A percentile compares a stretch with the other conserved stretches of the same genome.
Conservation (phyloP, 2,797 vertebrate genomes). For the Poeciliopsis paucimaculata region DNA sequence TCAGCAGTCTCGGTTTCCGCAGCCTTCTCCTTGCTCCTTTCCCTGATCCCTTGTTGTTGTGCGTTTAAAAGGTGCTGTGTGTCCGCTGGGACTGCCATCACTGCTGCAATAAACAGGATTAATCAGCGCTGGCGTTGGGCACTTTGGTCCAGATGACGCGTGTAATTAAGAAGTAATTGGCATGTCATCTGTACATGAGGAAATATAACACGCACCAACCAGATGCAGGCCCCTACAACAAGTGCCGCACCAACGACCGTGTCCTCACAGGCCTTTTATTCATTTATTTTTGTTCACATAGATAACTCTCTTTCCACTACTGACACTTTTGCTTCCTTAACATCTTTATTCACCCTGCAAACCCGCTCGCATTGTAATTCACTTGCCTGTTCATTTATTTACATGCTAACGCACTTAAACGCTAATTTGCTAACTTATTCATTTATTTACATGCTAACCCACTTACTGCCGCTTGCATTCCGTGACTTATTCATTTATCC, state of each 20-base stretch:
- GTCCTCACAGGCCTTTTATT: constrained; percentile 56
- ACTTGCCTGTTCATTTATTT: constrained; percentile 74
- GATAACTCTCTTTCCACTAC: constrained; percentile 63
- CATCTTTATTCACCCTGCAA: constrained; percentile 57
- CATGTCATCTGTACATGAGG: constrained; percentile 86
- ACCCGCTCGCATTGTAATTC: constrained; percentile 62
- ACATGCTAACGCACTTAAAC: constrained; percentile 82
- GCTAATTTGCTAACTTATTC: constrained; percentile 78
- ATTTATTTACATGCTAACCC: constrained; percentile 85
- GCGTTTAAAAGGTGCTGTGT: constrained; percentile 49
- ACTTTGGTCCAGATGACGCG: constrained; percentile 85
- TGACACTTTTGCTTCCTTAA: constrained; percentile 56
- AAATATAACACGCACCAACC: constrained; percentile 78
- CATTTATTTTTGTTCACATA: constrained; percentile 3
- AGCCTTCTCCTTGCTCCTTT: constrained; percentile 36
- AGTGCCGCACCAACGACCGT: constrained; percentile 41
- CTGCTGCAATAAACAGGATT: constrained; percentile 83
- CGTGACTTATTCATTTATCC: constrained; percentile 78
- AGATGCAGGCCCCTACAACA: constrained; percentile 64
- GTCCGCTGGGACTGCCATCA: constrained; percentile 77
- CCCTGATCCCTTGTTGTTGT: constrained; percentile 50
- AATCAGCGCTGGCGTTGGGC: constrained; percentile 80
- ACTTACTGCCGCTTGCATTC: constrained; percentile 75
- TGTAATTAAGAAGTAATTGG: constrained; percentile 87
- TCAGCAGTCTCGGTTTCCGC: constrained; percentile 26